Evolutionary conservation across 2,797 vertebrate genomes (phyloP), one percentile per base, ranked within the genome.

Genomic region (Phalanger gymnotis): DNA sequence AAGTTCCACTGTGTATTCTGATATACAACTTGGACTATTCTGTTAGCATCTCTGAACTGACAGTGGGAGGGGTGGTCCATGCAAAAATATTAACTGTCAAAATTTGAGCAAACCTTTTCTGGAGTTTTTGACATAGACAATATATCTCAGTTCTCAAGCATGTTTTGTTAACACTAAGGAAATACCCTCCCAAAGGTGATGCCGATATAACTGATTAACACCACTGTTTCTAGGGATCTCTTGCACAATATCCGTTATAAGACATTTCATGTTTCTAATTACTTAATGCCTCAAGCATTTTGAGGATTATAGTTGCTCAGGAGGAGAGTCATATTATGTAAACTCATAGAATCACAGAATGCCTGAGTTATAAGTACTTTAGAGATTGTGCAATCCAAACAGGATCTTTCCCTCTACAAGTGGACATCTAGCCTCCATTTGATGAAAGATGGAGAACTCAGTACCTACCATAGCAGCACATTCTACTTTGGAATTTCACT

Each of bases 1-100:
- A 97, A 98, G 94, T 97, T 98, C 81, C 93, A 57, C 91, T 94
- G 81, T 96, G n/a, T 95, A 96, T 96, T 97, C 97, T 95, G 92
- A 96, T 93, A 90, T 58, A 95, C 28, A 98, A 94, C 87, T 91
- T 96, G 47, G 54, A 95, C 34, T 91, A n/a, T 97, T 96, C 95
- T 92, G 94, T 94, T 93, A 96, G 58, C 52, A 47, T 87, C 96
- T 97, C 97, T 92, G 90, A 96, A 96, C 94, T 97, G 95, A 95
- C 56, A 96, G 61, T 61, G 96, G 96, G 97, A 95, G 96, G 34
- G 58, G 55, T 93, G 94, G 96, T 54, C 31, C 91, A 93, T 14
- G 54, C 87, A 97, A 97, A 96, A 95, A 90, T 93, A 52, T 11
- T 47, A 27, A 27, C n/a, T 95, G 91, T 56, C 91, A 94, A 55